Evolutionary conservation across 2,797 vertebrate genomes (phyloP), one percentile per base, ranked within the genome.

Genomic region (Muraenolepis orangiensis): DNA sequence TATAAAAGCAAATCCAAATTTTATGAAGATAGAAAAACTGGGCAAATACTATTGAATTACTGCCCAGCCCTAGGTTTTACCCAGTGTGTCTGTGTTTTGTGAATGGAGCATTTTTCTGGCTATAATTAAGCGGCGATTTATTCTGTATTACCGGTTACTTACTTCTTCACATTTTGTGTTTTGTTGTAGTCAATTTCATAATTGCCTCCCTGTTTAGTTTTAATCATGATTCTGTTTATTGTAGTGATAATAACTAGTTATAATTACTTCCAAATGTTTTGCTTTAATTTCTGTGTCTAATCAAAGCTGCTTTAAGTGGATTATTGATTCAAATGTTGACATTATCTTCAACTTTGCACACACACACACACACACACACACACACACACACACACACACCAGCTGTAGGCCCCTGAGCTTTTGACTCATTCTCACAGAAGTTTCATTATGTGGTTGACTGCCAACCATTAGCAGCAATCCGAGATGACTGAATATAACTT

Each of bases 391-490:
- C 64, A n/a, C 70, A 72, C 23, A 32, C 30, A 38, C 74, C 23
- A 72, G 29, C 71, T 66, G 75, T 31, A 66, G 72, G 72, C 61
- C 31, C 76, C 74, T 61, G 66, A 84, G 73, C 72, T 74, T 70
- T 66, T 88, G 81, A 87, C 76, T 78, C 75, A 77, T 71, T 67
- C 30, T 12, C 57, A 26, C 23, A 26, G 57, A 26, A 64, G n/a
- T n/a, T 64, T 26, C n/a, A 28, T 64, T 26, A 23, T n/a, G n/a
- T 10, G 10, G 57, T 64, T 13, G 57, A 23, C n/a, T 64, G 8
- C 57, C 57, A 64, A 26, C 57, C 57, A 64, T 64, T 64, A 64
- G 7, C 5, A 64, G 23, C 8, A 26, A 26, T 64, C 57, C 26
- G 57, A 26, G 57, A 26, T 64, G 23, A 64, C 57, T 26, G 57